Base-by-base conservation (phyloP, 2,113 vertebrate genomes). In the Circaetus cinerascens region DNA sequence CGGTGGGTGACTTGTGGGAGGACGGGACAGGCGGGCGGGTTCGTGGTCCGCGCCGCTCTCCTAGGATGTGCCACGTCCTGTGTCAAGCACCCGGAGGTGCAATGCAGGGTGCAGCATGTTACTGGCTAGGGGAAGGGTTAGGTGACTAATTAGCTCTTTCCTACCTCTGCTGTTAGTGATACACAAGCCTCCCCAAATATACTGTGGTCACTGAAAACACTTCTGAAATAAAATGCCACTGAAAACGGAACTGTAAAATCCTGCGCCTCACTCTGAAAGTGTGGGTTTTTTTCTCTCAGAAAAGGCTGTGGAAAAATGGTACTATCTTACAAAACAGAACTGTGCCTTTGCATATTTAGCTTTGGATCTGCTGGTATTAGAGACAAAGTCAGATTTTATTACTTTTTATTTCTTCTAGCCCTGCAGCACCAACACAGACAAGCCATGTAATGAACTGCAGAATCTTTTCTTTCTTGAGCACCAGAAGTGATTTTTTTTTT, bases 361-460 rank as follows among this genome's bases (percentile, higher is more conserved):
- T 72, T 82, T 76, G 93, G 84, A 93, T 96, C 77, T 77, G 81
- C 69, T 93, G 93, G 77, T 85, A 95, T 95, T 95, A 96, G 45
- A 85, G 62, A 57, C 74, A 95, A 96, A 96, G 94, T 91, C 91
- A 0, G 57, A 79, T 95, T 97, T 97, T 97, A 95, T 96, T 94
- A 78, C 93, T 95, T 95, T 91, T 86, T 89, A 50, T 91, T 93
- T 77, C 76, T 87, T 64, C 79, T 75, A 93, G 86, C 96, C 95
- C 95, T 95, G 93, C 91, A 97, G 95, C 93, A 93, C 73, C 66
- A 72, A 77, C 71, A 82, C n/a, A 96, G 94, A 75, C 41, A 62
- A 95, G 73, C 73, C 57, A 62, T 38, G 26, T 88, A 97, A 94
- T 97, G 86, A 97, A 93, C 62, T 88, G 81, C 77, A 95, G 93